These are phyloP conservation scores for Trichonephila clavata DNA, from an alignment of 1,140 invertebrate species.

Conservation along the genomic window DNA sequence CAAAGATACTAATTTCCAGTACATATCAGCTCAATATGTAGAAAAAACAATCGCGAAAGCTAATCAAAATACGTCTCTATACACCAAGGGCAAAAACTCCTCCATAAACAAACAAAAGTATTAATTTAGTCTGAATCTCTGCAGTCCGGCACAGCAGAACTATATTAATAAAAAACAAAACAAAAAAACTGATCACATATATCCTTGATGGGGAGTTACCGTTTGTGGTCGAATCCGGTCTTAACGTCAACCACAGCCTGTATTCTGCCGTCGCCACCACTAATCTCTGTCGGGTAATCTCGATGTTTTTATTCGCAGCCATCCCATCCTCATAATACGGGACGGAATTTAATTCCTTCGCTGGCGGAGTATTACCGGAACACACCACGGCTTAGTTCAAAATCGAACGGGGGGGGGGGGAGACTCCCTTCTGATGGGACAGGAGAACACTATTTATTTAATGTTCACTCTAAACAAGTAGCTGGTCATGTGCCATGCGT, in stretches of 20 bases:
- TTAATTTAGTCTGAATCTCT: no score
- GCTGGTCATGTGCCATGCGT: neutral
- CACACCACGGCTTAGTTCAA: neutral
- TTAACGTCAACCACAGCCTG: neutral
- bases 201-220: neutral
- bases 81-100: no score
- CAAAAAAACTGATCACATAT: neutral
- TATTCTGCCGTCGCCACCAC: neutral
- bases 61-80: no score
- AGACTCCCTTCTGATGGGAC: neutral
- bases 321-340: neutral
- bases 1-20: no score
- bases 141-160: no score
- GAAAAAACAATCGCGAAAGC: no score
- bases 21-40: no score
- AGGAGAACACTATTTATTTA: neutral
- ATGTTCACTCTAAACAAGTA: slow-evolving; percentile 4
- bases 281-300: slow-evolving; percentile 18
- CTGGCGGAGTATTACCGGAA: neutral
- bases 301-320: slow-evolving; percentile 43
- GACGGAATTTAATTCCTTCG: neutral
- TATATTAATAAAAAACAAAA: no score
- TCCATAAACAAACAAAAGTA: no score
- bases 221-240: neutral
- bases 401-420: neutral